Base-by-base conservation (phyloP, 1,140 invertebrate genomes). In the Muscidifurax raptorellus region DNA sequence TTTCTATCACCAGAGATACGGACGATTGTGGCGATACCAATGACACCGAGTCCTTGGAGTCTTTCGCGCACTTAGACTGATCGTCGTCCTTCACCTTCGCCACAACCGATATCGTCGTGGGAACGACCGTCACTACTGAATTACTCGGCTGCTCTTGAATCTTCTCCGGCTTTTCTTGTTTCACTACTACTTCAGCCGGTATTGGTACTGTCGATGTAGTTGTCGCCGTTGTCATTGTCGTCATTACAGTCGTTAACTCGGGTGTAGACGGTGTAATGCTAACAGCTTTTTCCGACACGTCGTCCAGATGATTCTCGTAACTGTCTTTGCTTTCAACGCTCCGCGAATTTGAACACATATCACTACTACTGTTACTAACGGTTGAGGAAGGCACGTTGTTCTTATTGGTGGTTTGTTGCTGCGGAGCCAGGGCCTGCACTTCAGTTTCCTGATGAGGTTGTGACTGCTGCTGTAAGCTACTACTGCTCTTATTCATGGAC, bases 321-420 rank as follows among this genome's bases (percentile, higher is more conserved):
- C 59, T 69, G 18, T 30, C 44, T 69, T 30, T 84, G 64, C 28
- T 27, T 84, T 67, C 30, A 18, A 25, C 47, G 22, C 52, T 80
- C 52, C 71, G 77, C 88, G 90, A 89, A 88, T 89, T 92, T 92
- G 92, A 93, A 93, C 92, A 93, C 92, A 93, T 92, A 90, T 93
- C 91, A 91, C 90, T 92, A 91, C 88, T 90, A 90, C 89, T 92
- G 92, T 36, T 85, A 82, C 80, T 82, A 85, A 82, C 44, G 52
- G 90, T 91, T 88, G 92, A 91, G 90, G 92, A 93, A 93, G 92
- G 92, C 92, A 93, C 92, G 91, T 93, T 92, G 90, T 92, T 92
- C 90, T 93, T 92, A 88, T 91, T 91, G 87, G 89, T 90, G 83
- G 87, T 89, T 89, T 89, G 66, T 40, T 67, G 71, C 9, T 85